These are phyloP conservation scores for Todus mexicanus DNA, from an alignment of 2,797 vertebrate species.

Conservation along the genomic window DNA sequence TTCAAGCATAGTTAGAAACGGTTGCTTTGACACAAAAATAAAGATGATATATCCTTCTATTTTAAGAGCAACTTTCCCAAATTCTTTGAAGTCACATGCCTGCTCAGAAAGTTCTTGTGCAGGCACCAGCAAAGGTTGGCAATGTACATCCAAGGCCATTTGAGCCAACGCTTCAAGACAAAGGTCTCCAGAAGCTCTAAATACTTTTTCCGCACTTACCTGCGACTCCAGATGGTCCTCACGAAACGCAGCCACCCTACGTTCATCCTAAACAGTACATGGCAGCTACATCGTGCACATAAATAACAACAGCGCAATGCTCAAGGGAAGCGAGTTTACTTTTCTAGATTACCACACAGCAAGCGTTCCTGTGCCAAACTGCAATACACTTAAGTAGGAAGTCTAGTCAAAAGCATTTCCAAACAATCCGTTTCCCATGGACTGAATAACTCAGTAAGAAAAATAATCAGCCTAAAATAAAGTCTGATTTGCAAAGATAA, in stretches of 20 bases:
- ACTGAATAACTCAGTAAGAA: not conserved
- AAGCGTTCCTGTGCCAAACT: slow-evolving; percentile 27
- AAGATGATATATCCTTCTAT: not conserved
- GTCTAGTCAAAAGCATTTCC: slow-evolving; percentile 58
- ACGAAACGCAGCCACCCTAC: not conserved
- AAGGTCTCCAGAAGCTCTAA: not conserved
- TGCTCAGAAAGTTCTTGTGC: not conserved
- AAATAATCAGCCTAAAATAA: not conserved
- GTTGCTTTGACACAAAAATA: not conserved
- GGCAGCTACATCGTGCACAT: not conserved
- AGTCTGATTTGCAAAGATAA: not conserved
- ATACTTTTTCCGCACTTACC: not conserved
- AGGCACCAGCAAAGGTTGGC: not conserved
- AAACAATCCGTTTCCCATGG: slow-evolving; percentile 59
- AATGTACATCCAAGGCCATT: not conserved
- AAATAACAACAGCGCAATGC: not conserved
- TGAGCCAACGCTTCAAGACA: not conserved
- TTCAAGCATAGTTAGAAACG: not conserved
- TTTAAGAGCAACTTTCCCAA: not conserved
- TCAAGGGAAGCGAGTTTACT: slow-evolving; percentile 10
- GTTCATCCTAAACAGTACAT: not conserved
- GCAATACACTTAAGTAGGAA: slow-evolving; percentile 51
- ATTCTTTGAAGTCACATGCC: not conserved
- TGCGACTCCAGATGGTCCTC: not conserved
- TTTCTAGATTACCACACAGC: slow-evolving; percentile 54